Conservation (phyloP, 2,797 vertebrate genomes). For the Lutjanus argentimaculatus region DNA sequence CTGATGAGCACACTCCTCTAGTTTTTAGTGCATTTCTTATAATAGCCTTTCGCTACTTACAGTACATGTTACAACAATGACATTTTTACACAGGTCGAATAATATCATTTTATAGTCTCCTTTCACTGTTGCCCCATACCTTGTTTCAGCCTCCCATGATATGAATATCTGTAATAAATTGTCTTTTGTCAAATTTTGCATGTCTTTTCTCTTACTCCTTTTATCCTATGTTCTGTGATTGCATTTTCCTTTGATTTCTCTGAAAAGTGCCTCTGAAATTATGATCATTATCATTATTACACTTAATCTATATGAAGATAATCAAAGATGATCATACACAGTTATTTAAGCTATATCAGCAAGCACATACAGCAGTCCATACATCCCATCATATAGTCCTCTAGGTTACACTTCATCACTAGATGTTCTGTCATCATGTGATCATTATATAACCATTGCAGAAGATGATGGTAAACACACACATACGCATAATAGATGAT, state of each 20-base stretch:
- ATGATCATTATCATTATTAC: neutral
- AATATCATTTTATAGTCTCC: neutral
- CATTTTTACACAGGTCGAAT: neutral
- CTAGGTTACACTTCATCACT: neutral
- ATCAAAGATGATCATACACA: neutral
- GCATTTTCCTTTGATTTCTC: neutral
- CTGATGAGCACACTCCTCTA: too few species aligned
- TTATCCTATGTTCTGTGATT: neutral
- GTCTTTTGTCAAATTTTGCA: neutral
- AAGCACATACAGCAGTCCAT: neutral
- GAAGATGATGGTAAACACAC: neutral
- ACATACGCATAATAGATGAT: neutral
- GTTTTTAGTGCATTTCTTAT: too few species aligned
- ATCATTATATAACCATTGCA: constrained; percentile 11
- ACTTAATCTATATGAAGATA: neutral
- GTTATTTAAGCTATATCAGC: neutral
- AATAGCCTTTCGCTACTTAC: neutral
- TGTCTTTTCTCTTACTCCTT: neutral
- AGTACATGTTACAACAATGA: neutral
- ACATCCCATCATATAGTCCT: neutral
- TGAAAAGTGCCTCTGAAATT: neutral
- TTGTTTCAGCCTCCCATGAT: neutral
- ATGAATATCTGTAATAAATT: neutral
- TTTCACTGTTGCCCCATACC: neutral
- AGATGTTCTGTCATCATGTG: neutral